phyloP scores from a whole-genome alignment of 2,888 invertebrate species.

The Standfussiana lucernea region DNA sequence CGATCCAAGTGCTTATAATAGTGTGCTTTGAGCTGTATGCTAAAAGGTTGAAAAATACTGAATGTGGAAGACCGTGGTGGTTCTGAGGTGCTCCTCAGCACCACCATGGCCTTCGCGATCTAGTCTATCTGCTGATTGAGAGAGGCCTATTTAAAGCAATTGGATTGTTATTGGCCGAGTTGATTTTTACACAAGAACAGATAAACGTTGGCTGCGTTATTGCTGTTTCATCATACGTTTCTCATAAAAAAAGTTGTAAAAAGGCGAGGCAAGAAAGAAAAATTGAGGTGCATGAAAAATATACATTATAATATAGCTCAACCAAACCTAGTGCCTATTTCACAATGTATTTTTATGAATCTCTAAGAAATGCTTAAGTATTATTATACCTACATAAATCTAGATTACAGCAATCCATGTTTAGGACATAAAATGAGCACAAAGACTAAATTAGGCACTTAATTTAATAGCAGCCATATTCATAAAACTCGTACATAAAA shows the following conservation, averaged over 20 bases:
- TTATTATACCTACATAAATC: slow-evolving; percentile 3
- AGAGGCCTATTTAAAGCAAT: neutral
- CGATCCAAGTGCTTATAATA: neutral
- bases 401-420: neutral
- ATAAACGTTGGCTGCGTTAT: neutral
- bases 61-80: neutral
- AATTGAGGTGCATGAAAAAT: neutral
- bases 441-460: slow-evolving; percentile 46
- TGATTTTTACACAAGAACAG: neutral
- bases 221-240: neutral
- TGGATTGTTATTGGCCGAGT: no score
- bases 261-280: neutral
- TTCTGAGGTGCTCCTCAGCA: no score
- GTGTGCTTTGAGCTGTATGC: neutral
- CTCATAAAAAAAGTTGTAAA: neutral
- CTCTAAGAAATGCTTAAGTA: neutral
- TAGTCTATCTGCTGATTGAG: no score
- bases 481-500: slow-evolving; percentile 46
- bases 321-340: neutral
- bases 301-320: neutral
- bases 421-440: slow-evolving; percentile 36
- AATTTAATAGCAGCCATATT: slow-evolving; percentile 35
- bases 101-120: no score
- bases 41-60: neutral
- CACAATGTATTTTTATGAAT: neutral